These are phyloP conservation scores for Karalla daura DNA, from an alignment of 2,797 vertebrate genomes.

Conservation along the genomic window DNA sequence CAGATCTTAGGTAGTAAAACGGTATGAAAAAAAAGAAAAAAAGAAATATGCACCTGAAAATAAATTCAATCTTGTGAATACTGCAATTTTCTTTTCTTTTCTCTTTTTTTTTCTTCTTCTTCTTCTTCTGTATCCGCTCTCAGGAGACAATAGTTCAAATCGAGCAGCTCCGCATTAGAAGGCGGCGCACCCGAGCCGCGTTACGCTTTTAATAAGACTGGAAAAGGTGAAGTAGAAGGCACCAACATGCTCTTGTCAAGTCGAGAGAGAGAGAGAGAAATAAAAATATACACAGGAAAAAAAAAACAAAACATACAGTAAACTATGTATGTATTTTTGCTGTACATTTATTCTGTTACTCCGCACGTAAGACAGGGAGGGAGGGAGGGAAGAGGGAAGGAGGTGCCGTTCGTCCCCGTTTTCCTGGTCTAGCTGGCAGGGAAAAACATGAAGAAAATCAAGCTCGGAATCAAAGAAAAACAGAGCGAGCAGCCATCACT, in stretches of 20 bases:
- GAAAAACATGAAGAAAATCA: constrained; percentile 45
- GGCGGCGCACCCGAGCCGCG: constrained; percentile 51
- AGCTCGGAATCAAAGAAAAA: constrained; percentile 54
- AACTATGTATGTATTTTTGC: constrained; percentile 89
- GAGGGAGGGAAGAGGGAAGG: constrained; percentile 55
- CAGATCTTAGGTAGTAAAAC: constrained; percentile 78
- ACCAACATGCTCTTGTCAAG: constrained; percentile 93
- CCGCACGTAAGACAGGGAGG: constrained; percentile 61
- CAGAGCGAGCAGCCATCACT: constrained; percentile 53
- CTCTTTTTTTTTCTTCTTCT: too few relatives aligned
- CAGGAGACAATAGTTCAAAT: constrained; percentile 68
- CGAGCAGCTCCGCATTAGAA: constrained; percentile 62
- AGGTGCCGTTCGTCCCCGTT: constrained; percentile 81
- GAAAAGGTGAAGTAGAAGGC: constrained; percentile 95
- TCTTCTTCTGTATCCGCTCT: constrained; percentile 60
- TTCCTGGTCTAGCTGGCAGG: constrained; percentile 85
- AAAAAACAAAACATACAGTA: constrained; percentile 78
- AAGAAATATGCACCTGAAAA: constrained; percentile 70
- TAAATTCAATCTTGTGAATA: constrained; percentile 68
- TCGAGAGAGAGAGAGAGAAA: constrained; percentile 77
- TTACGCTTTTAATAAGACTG: constrained; percentile 90
- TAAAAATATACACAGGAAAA: constrained; percentile 76
- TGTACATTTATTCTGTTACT: constrained; percentile 89
- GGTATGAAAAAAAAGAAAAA: constrained; percentile 69
- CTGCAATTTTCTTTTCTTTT: constrained; percentile 56